These are phyloP conservation scores for Trematomus loennbergii DNA, from an alignment of 2,113 vertebrate genomes.

Conservation along the genomic window DNA sequence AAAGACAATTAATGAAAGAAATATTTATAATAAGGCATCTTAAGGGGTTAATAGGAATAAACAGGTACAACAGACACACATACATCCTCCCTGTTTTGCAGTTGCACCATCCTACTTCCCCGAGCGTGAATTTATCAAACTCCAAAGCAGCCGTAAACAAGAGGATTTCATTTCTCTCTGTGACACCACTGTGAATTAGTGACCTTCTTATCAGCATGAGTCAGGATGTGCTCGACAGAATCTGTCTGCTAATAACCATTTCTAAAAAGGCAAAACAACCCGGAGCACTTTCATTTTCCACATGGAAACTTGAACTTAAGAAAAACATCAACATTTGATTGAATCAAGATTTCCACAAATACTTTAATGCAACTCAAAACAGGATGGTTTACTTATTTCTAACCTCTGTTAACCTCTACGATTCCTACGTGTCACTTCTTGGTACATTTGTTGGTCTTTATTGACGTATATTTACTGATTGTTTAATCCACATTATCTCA, in stretches of 20 bases:
- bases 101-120: slow-evolving; percentile 6
- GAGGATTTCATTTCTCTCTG: slow-evolving; percentile 33
- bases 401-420: not conserved
- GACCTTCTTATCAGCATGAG: slow-evolving; percentile 43
- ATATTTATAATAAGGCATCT: too few relatives aligned
- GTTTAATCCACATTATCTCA: slow-evolving; percentile 4
- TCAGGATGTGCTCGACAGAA: slow-evolving; percentile 28
- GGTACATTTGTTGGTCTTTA: not conserved
- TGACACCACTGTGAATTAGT: slow-evolving; percentile 56
- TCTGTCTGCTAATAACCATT: slow-evolving; percentile 11
- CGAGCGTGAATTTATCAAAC: slow-evolving; percentile 43
- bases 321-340: not conserved
- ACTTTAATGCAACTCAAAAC: not conserved
- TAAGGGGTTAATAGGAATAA: not conserved
- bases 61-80: not conserved
- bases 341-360: slow-evolving; percentile 19
- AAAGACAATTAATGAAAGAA: not conserved
- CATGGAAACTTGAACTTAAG: not conserved
- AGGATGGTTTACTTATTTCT: too few relatives aligned
- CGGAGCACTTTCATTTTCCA: not conserved
- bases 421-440: not conserved
- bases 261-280: not conserved
- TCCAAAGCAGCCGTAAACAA: slow-evolving; percentile 46
- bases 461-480: not conserved
- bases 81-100: slow-evolving; percentile 22